Evolutionary conservation across 2,797 vertebrate genomes (phyloP), one percentile per base, ranked within the genome.

Genomic region (Protonibea diacanthus): DNA sequence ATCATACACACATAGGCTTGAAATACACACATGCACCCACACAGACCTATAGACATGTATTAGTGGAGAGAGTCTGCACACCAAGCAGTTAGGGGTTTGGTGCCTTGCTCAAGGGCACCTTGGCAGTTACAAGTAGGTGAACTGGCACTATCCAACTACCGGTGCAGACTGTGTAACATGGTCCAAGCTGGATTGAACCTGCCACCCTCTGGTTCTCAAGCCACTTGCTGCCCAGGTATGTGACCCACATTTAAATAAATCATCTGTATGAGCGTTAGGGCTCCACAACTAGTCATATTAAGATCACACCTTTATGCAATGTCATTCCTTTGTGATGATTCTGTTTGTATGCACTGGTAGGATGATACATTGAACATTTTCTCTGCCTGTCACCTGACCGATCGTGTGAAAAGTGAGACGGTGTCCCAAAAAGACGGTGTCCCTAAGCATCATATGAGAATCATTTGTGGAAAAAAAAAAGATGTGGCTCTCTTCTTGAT

Each of bases 211-310:
- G 33, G 33, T 38, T 38, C 8, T 38, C 33, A 38, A 38, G 33
- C 33, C 33, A 9, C 33, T 38, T 9, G 33, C 33, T 8, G 33
- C 17, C 52, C 0, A 1, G 10, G 9, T 25, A 38, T 71, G 29
- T 62, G 56, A 55, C 29, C 13, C 2, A 65, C 20, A 64, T 17
- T 49, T 18, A 17, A 56, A 27, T 56, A 29, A 47, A 56, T 6
- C 12, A 14, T 45, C 9, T 44, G 44, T 9, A n/a, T 40, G 17
- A 21, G 21, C 29, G 49, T 61, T 17, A 6, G 20, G 48, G 57
- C 21, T 33, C 40, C 18, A 76, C 1, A 5, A 70, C 62, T 52
- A 49, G 72, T 62, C 6, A 11, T 45, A 69, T 27, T 25, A 65
- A 57, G 20, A 60, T 65, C n/a, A 53, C 12, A 15, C 8, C 15